phyloP scores from a whole-genome alignment of 1,140 invertebrate genomes.

The Ceratina australensis region DNA sequence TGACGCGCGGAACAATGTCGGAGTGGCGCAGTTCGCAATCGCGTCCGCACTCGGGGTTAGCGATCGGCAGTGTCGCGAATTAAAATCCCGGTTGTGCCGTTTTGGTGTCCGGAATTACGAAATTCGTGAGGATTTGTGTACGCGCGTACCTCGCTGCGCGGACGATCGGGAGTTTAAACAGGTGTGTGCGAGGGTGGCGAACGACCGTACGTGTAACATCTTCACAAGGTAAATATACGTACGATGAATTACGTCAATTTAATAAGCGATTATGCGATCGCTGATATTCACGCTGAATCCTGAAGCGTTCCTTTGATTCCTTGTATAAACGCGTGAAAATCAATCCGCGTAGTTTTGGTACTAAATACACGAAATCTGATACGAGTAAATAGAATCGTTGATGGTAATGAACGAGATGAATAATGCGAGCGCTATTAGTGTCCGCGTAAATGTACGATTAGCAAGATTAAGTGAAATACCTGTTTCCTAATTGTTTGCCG shows the following conservation, averaged over 20 bases:
- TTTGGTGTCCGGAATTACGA: constrained; percentile 22
- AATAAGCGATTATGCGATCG: neutral
- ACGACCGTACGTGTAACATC: neutral
- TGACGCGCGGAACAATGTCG: constrained; percentile 29
- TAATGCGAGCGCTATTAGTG: neutral
- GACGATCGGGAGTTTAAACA: constrained; percentile 43
- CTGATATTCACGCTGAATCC: too few species aligned
- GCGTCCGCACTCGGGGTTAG: constrained; percentile 23
- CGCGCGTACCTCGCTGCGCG: constrained; percentile 22
- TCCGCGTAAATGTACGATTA: neutral
- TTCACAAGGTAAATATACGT: constrained; percentile 16
- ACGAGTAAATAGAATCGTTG: neutral
- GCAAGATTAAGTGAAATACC: constrained; percentile 1
- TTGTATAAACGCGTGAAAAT: too few species aligned
- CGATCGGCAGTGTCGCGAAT: constrained; percentile 36
- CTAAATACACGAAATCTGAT: neutral
- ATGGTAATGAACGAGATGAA: constrained; percentile 2
- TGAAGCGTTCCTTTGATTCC: too few species aligned
- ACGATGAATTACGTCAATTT: neutral
- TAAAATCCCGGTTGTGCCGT: constrained; percentile 20
- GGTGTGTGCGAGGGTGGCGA: constrained; percentile 42
- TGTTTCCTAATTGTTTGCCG: too few species aligned
- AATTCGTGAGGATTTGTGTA: constrained; percentile 34
- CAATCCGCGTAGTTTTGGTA: neutral
- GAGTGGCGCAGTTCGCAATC: constrained; percentile 41